These are phyloP conservation scores for Scaeva pyrastri DNA, from an alignment of 2,888 invertebrate species.

Conservation along the genomic window DNA sequence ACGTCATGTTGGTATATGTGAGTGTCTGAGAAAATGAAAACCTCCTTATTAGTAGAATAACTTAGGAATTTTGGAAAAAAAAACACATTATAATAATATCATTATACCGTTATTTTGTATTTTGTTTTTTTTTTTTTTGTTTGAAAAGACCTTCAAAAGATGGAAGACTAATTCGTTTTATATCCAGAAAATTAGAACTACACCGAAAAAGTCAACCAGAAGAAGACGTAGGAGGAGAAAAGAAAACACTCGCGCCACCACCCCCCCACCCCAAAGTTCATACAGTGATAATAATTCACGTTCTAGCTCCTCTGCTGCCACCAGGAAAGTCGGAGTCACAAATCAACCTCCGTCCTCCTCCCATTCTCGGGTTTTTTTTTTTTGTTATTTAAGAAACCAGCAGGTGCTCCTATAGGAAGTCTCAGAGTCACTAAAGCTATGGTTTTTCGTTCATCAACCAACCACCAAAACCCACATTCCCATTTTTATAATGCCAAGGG, in stretches of 20 bases:
- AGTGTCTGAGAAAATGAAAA: background rate
- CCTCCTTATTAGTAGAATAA: background rate
- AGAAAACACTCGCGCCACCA: constrained; percentile 20
- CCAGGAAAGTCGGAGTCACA: background rate
- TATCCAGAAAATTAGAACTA: constrained; percentile 53
- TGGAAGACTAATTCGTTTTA: constrained; percentile 15
- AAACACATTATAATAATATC: constrained; percentile 3
- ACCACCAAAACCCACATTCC: background rate
- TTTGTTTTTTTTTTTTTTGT: background rate
- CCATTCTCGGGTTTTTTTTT: background rate
- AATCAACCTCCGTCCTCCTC: background rate
- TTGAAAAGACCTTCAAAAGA: background rate
- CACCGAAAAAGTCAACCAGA: constrained; percentile 47
- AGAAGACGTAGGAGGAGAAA: background rate
- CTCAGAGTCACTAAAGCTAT: background rate
- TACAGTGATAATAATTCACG: constrained; percentile 71
- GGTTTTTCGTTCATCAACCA: constrained; percentile 10
- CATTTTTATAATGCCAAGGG: constrained; percentile 19
- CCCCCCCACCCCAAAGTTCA: constrained; percentile 36
- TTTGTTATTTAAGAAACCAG: background rate
- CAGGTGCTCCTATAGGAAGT: constrained; percentile 10
- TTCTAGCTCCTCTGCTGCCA: constrained; percentile 24
- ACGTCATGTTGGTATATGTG: too few species aligned
- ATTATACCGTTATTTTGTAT: background rate
- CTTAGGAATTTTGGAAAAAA: background rate